phyloP scores from a whole-genome alignment of 2,888 invertebrate species.

The Eupithecia inturbata region DNA sequence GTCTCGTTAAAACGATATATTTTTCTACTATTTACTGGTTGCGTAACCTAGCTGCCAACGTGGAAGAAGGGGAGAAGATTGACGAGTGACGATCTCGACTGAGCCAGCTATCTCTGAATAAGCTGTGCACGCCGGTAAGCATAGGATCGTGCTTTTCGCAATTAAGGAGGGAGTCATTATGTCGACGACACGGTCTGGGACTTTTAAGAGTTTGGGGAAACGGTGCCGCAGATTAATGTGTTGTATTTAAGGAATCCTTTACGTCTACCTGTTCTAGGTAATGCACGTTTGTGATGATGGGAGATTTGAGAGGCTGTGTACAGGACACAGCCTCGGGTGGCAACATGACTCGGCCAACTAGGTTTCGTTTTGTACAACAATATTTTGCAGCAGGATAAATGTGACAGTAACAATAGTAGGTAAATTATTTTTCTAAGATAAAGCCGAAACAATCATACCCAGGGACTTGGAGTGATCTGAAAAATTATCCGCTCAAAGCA shows the following conservation, averaged over 20 bases:
- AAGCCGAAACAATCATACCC: no score
- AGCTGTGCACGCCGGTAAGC: slow-evolving; percentile 27
- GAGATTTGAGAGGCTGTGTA: neutral
- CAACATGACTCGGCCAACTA: neutral
- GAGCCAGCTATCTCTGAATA: neutral
- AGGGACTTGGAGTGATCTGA: no score
- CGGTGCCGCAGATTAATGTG: slow-evolving; percentile 12
- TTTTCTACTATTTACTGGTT: neutral
- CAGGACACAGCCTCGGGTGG: no score
- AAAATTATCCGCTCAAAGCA: no score
- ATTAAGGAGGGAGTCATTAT: slow-evolving; percentile 41
- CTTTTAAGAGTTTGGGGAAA: slow-evolving; percentile 18
- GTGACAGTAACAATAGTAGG: no score
- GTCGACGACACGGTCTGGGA: slow-evolving; percentile 17
- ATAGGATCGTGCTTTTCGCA: slow-evolving; percentile 41
- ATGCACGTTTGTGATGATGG: neutral
- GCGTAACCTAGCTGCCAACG: neutral
- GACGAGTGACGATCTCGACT: neutral
- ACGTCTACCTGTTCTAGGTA: neutral
- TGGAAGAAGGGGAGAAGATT: neutral
- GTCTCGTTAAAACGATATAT: no score
- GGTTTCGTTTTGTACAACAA: neutral
- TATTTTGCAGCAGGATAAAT: neutral
- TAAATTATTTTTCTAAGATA: no score
- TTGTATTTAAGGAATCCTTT: slow-evolving; percentile 8